Conservation (phyloP, 2,113 vertebrate species). For the Anoplopoma fimbria region DNA sequence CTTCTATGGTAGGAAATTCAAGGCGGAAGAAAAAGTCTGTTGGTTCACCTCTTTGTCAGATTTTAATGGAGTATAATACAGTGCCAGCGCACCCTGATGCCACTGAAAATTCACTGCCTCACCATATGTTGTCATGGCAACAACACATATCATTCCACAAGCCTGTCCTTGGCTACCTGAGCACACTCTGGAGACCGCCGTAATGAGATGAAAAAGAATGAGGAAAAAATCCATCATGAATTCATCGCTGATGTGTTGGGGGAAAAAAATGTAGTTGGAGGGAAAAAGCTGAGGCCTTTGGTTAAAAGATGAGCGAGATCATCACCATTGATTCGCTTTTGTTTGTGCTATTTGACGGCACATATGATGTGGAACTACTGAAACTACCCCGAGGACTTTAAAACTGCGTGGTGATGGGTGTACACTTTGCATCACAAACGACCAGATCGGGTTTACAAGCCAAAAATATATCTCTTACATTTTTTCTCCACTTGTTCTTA, state of each 20-base stretch:
- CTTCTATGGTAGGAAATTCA: background rate
- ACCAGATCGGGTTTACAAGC: background rate
- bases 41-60: background rate
- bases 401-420: background rate
- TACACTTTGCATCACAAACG: constrained; percentile 6
- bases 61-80: constrained; percentile 9
- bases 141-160: constrained; percentile 18
- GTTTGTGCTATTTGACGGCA: constrained; percentile 11
- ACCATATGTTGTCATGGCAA: constrained; percentile 65
- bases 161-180: constrained; percentile 50
- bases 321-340: constrained; percentile 20
- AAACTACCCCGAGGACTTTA: background rate
- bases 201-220: constrained; percentile 50
- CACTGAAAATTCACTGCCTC: constrained; percentile 20
- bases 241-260: constrained; percentile 9
- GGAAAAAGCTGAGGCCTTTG: background rate
- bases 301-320: constrained; percentile 9
- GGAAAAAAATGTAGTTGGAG: background rate
- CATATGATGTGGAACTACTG: background rate
- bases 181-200: background rate
- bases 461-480: background rate
- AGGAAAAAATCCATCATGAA: constrained; percentile 33
- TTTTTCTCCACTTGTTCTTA: background rate
- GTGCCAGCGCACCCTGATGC: background rate
- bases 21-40: background rate